A percentile compares a stretch with the other conserved stretches of the same genome.
Evolutionary conservation across 1,140 invertebrate genomes (phyloP).

Genomic region (Belonocnema kinseyi): DNA sequence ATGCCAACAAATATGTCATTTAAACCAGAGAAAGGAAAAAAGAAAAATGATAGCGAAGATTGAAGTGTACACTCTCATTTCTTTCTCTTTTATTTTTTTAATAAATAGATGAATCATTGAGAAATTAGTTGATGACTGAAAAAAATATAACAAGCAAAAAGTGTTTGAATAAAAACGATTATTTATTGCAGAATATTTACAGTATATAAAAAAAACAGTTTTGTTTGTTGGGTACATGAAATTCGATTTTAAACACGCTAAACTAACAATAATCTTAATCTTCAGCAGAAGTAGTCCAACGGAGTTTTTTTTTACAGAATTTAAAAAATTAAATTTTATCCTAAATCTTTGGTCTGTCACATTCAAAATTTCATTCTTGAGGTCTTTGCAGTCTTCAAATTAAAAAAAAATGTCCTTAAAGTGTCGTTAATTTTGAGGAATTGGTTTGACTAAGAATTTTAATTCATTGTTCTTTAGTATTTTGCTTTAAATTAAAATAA

Average conservation of each 20-base stretch:
- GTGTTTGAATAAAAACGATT: constrained; percentile 70
- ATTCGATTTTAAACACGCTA: constrained; percentile 7
- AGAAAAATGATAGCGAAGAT: neutral
- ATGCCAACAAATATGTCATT: constrained; percentile 1
- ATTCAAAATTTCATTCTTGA: too few relatives aligned
- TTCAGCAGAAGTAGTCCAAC: constrained; percentile 40
- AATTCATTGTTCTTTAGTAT: too few relatives aligned
- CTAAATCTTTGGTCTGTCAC: neutral
- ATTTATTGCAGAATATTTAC: constrained; percentile 73
- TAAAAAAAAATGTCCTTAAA: too few relatives aligned
- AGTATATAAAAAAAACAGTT: constrained; percentile 71
- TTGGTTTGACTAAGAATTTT: too few relatives aligned
- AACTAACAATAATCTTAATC: constrained; percentile 21
- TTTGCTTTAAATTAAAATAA: too few relatives aligned
- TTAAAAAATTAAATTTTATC: too few relatives aligned
- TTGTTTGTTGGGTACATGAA: constrained; percentile 41
- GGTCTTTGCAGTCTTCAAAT: too few relatives aligned
- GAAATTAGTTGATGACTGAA: neutral
- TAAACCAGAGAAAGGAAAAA: neutral
- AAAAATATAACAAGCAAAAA: neutral
- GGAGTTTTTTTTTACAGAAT: neutral
- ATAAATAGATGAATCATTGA: too few relatives aligned
- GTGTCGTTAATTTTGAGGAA: too few relatives aligned
- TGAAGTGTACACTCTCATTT: neutral
- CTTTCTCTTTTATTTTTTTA: too few relatives aligned